Evolutionary conservation across 2,888 invertebrate species (phyloP), one percentile per base, ranked within the genome.

Genomic region (Formica aserva): DNA sequence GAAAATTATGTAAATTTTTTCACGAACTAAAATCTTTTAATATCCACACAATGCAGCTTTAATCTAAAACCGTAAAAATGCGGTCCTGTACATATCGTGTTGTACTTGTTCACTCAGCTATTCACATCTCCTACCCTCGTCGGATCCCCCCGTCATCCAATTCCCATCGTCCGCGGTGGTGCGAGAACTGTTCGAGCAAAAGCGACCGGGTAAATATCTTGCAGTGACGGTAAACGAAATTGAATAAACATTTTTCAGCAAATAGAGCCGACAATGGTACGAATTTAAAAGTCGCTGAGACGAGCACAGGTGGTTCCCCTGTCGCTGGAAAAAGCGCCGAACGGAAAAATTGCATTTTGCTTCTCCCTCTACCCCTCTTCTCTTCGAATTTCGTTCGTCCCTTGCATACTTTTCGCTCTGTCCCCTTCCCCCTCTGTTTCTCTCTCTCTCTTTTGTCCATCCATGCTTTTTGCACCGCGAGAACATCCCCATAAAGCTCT

Each of bases 171-270:
- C 82, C 81, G 85, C 82, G 78, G 84, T 69, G 82, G 83, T 71
- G 87, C 83, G 85, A 81, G 84, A 85, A 77, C 84, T 85, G 86
- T 83, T 90, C 88, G 88, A 85, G 86, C 83, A 86, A 90, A 89
- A 90, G 88, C 89, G 86, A 90, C 77, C 91, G 91, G 91, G 92
- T 93, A 93, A 93, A 94, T 93, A 94, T 93, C 91, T 92, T 86
- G 89, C 89, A 85, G 89, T 91, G 91, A 89, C 89, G 92, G 91
- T 92, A 92, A 94, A 90, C 91, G 91, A 90, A 94, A 94, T 94
- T 92, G 94, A 94, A 94, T 94, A 94, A 94, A 94, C 93, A 94
- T 94, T 94, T 93, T 92, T 92, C 93, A 89, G 91, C 92, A 92
- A 93, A 93, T 92, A 93, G 90, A 91, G 87, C 89, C 92, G 92